phyloP scores from a whole-genome alignment of 2,888 invertebrate genomes.

The Stenodera caucasica region DNA sequence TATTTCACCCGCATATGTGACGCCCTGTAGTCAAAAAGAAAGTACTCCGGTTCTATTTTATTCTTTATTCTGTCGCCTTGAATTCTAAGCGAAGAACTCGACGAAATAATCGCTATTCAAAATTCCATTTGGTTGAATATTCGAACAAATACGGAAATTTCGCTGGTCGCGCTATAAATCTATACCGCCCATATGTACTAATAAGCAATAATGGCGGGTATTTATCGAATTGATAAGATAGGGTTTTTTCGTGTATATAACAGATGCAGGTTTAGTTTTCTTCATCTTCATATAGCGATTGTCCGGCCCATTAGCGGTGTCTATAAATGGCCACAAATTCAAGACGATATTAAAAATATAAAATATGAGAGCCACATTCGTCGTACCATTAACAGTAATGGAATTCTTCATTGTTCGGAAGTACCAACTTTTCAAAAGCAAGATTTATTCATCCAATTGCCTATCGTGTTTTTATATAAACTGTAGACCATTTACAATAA shows the following conservation, averaged over 20 bases:
- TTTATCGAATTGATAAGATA: no score
- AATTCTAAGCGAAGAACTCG: slow-evolving; percentile 26
- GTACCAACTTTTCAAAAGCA: slow-evolving; percentile 39
- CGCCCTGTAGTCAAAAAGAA: slow-evolving; percentile 26
- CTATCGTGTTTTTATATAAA: slow-evolving; percentile 43
- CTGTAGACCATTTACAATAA: slow-evolving; percentile 52
- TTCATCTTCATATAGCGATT: not conserved
- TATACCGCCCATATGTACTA: not conserved
- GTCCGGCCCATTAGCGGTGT: slow-evolving; percentile 22
- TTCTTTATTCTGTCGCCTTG: no score
- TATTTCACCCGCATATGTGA: slow-evolving; percentile 54
- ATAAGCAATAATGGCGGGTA: no score
- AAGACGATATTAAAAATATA: slow-evolving; percentile 40
- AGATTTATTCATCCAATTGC: slow-evolving; percentile 51
- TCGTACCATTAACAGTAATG: slow-evolving; percentile 43
- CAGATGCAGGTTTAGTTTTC: no score
- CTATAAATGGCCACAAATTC: slow-evolving; percentile 40
- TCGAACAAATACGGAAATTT: not conserved
- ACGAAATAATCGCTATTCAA: slow-evolving; percentile 43
- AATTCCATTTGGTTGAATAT: slow-evolving; percentile 38
- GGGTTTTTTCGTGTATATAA: no score
- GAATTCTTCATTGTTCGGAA: slow-evolving; percentile 42
- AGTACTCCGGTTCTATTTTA: slow-evolving; percentile 17
- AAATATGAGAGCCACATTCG: slow-evolving; percentile 44
- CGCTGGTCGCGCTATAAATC: no score